These are phyloP conservation scores for Eutrigla gurnardus DNA, from an alignment of 2,797 vertebrate genomes.

Conservation along the genomic window DNA sequence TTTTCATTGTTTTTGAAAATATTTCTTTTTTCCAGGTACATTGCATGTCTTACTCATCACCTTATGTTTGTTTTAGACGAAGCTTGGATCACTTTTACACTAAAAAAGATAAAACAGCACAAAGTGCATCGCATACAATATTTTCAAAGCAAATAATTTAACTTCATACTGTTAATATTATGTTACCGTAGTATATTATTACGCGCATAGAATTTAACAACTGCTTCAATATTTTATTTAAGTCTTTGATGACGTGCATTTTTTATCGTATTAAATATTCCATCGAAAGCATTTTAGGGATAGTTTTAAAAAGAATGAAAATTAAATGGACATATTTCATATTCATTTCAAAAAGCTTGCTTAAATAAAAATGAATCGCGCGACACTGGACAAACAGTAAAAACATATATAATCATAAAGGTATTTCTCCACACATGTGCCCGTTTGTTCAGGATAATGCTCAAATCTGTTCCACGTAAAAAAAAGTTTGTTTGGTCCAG, in stretches of 20 bases:
- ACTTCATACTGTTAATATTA: constrained; percentile 7
- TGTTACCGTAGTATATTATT: not conserved
- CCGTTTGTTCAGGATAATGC: constrained; percentile 13
- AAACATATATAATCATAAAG: constrained; percentile 30
- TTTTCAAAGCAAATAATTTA: constrained; percentile 8
- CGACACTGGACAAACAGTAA: constrained; percentile 1
- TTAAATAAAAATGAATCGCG: constrained; percentile 1
- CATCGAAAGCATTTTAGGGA: not conserved
- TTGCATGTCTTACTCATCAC: not conserved
- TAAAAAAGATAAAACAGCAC: constrained; percentile 6
- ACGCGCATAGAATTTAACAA: constrained; percentile 6
- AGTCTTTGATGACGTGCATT: not conserved
- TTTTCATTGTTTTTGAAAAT: constrained; percentile 15
- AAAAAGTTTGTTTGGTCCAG: constrained; percentile 29
- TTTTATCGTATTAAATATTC: constrained; percentile 11
- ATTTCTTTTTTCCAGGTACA: not conserved
- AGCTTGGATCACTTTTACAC: not conserved
- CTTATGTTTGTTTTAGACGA: constrained; percentile 12
- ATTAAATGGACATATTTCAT: not conserved
- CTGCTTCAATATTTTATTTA: not conserved
- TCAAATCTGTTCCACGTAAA: not conserved
- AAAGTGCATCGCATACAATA: not conserved
- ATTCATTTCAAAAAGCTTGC: constrained; percentile 8
- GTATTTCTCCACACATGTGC: not conserved
- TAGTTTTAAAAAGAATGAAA: constrained; percentile 17